Conservation (phyloP, 2,113 vertebrate species). For the Talpa occidentalis region DNA sequence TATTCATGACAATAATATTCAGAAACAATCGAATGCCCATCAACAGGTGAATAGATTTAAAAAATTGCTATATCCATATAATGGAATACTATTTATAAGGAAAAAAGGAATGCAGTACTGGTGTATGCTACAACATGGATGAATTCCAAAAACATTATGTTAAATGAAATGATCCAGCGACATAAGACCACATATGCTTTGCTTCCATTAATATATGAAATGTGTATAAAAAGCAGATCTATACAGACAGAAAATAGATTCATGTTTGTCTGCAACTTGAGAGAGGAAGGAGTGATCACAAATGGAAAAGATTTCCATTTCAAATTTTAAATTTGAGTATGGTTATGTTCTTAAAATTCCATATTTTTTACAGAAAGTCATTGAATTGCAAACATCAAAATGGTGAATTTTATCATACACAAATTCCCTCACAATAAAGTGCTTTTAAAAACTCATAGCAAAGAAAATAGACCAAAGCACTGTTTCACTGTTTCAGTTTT, state of each 20-base stretch:
- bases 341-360: neutral
- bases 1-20: neutral
- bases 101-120: neutral
- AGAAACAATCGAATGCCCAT: neutral
- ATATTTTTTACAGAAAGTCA: neutral
- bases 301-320: neutral
- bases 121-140: neutral
- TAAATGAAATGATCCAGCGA: neutral
- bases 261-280: neutral
- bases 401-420: neutral
- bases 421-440: neutral
- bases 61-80: neutral
- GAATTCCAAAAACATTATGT: neutral
- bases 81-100: neutral
- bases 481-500: neutral
- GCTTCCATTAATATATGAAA: neutral
- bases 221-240: neutral
- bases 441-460: neutral
- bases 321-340: neutral
- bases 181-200: neutral
- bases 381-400: neutral
- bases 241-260: neutral
- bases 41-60: neutral
- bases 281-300: neutral
- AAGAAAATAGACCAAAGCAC: neutral